Conservation (phyloP, 2,113 vertebrate species). For the Phyllopteryx taeniolatus region DNA sequence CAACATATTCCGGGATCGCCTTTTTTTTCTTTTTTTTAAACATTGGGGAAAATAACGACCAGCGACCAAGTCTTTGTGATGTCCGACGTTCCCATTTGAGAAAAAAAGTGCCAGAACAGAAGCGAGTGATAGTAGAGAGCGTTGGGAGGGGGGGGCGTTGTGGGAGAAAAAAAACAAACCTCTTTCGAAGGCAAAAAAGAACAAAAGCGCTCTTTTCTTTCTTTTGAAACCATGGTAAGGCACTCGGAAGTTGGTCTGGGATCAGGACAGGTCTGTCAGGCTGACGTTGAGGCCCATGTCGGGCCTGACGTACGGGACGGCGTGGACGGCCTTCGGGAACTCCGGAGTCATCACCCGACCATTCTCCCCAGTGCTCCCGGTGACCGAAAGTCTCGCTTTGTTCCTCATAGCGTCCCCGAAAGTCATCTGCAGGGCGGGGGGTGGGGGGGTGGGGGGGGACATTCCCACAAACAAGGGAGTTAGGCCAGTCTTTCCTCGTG, state of each 20-base stretch:
- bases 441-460: conserved; percentile 19
- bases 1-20: conserved; percentile 36
- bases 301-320: conserved; percentile 93
- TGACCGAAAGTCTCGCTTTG: conserved; percentile 96
- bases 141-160: neutral
- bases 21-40: conserved; percentile 49
- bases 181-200: conserved; percentile 10
- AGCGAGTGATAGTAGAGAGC: conserved; percentile 10
- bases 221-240: conserved; percentile 94
- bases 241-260: conserved; percentile 96
- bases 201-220: conserved; percentile 76
- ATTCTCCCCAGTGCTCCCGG: conserved; percentile 98
- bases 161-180: conserved; percentile 10
- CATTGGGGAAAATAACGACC: conserved; percentile 51
- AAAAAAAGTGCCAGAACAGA: conserved; percentile 17
- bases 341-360: conserved; percentile 97
- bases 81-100: conserved; percentile 41
- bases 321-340: conserved; percentile 99
- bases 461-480: conserved; percentile 40
- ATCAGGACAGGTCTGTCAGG: conserved; percentile 98
- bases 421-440: conserved; percentile 83
- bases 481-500: conserved; percentile 1
- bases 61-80: conserved; percentile 53
- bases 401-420: conserved; percentile 92
- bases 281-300: conserved; percentile 99